These are phyloP conservation scores for Leptarthrus brevirostris DNA, from an alignment of 2,888 invertebrate species.

Conservation along the genomic window DNA sequence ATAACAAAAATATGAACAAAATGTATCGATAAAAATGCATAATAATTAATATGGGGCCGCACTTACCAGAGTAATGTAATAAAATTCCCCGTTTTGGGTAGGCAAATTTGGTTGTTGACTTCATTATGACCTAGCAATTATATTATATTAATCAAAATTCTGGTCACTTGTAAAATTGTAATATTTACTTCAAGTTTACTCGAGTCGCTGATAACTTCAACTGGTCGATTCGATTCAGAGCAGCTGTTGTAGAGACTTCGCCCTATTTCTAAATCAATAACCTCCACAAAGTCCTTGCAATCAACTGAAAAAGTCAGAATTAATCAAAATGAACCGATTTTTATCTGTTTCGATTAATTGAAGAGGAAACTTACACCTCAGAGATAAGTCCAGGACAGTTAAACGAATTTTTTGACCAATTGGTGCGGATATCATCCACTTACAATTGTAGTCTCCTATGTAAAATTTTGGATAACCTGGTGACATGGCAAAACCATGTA, in stretches of 20 bases:
- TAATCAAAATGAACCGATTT: too few relatives aligned
- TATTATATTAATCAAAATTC: slow-evolving; percentile 47
- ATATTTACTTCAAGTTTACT: slow-evolving; percentile 56
- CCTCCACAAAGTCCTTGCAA: slow-evolving; percentile 57
- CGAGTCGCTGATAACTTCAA: slow-evolving; percentile 56
- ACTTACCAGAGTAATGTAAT: slow-evolving; percentile 74
- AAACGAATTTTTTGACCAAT: slow-evolving; percentile 74
- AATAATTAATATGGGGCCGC: too few relatives aligned
- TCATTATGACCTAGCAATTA: slow-evolving; percentile 66
- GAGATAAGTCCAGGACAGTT: slow-evolving; percentile 76
- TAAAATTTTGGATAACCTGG: slow-evolving; percentile 83
- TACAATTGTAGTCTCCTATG: slow-evolving; percentile 74
- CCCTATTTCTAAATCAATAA: slow-evolving; percentile 55
- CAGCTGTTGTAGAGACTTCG: slow-evolving; percentile 57
- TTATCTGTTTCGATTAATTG: too few relatives aligned
- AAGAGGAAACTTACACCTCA: slow-evolving; percentile 72
- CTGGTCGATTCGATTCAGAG: slow-evolving; percentile 54
- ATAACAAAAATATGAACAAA: too few relatives aligned
- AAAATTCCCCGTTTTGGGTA: slow-evolving; percentile 75
- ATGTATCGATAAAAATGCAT: too few relatives aligned
- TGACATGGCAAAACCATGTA: slow-evolving; percentile 74
- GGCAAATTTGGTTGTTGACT: slow-evolving; percentile 68
- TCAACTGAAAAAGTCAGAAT: slow-evolving; percentile 55
- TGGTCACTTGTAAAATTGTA: not conserved
- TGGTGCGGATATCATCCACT: slow-evolving; percentile 74